Conservation (phyloP, 2,888 invertebrate genomes). For the Allophyes oxyacanthae region DNA sequence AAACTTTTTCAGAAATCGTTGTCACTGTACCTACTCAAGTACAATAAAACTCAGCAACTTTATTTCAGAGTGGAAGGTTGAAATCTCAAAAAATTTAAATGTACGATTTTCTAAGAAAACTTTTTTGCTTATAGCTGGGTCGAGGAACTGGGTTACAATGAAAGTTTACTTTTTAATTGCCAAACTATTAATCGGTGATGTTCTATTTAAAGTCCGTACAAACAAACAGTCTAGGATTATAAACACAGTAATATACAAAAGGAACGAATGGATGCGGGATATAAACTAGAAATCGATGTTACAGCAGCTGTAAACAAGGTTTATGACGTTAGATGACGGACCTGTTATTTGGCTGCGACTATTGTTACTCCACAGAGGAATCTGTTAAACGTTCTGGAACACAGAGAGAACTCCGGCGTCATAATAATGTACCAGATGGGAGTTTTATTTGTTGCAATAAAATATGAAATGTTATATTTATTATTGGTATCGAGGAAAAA, state of each 20-base stretch:
- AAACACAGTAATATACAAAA: constrained; percentile 30
- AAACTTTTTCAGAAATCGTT: neutral
- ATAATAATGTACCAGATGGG: constrained; percentile 18
- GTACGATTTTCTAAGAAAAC: neutral
- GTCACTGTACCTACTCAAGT: constrained; percentile 7
- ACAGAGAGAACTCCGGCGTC: constrained; percentile 18
- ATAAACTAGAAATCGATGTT: constrained; percentile 43
- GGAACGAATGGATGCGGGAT: constrained; percentile 19
- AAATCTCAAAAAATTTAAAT: neutral
- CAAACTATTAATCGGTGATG: constrained; percentile 16
- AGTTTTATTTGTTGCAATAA: constrained; percentile 22
- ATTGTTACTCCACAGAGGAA: constrained; percentile 58
- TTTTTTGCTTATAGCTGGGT: constrained; percentile 7
- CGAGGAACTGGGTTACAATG: constrained; percentile 20
- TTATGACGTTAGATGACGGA: constrained; percentile 74
- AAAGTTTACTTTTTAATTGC: constrained; percentile 32
- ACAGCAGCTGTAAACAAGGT: constrained; percentile 69
- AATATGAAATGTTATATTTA: constrained; percentile 3
- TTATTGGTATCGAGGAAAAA: neutral
- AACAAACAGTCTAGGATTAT: constrained; percentile 30
- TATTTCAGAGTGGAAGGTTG: neutral
- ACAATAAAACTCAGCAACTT: constrained; percentile 6
- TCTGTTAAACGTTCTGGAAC: constrained; percentile 57
- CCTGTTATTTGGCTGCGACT: constrained; percentile 63
- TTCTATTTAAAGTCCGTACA: constrained; percentile 14